Percentiles rank a stretch among this genome's conserved stretches.
Evolutionary conservation across 2,113 vertebrate species (phyloP).

Genomic region (Coturnix japonica): DNA sequence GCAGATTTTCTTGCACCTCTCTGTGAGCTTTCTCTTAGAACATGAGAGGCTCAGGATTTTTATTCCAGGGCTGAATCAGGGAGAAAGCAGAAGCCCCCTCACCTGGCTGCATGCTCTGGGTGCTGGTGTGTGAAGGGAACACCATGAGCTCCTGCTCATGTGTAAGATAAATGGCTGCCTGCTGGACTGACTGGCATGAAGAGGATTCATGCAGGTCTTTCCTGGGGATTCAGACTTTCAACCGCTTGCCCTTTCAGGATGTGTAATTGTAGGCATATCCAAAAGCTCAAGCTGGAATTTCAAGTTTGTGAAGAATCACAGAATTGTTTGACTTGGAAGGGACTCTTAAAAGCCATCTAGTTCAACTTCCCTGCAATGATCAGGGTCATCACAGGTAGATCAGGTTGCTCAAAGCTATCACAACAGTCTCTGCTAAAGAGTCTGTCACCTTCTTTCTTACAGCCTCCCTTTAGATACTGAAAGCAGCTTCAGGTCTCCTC

Average conservation of each 20-base stretch:
- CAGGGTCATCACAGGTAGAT: too few relatives aligned
- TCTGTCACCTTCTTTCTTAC: too few relatives aligned
- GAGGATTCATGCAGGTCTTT: neutral
- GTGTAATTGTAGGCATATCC: neutral
- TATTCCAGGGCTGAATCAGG: fast-evolving
- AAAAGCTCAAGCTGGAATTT: neutral
- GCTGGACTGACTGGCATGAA: fast-evolving
- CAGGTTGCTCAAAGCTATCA: too few relatives aligned
- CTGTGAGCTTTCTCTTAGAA: neutral
- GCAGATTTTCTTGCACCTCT: neutral
- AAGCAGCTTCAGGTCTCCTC: too few relatives aligned
- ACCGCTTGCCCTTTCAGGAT: neutral
- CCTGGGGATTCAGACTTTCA: neutral
- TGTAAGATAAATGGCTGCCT: neutral
- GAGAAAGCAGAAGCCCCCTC: neutral
- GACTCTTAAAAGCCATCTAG: too few relatives aligned
- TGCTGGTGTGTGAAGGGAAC: neutral
- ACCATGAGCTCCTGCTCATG: fast-evolving
- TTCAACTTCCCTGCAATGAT: too few relatives aligned
- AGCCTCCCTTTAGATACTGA: too few relatives aligned
- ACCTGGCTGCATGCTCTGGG: fast-evolving
- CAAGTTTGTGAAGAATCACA: neutral
- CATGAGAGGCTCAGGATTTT: neutral
- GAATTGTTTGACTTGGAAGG: too few relatives aligned
- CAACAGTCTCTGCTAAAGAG: too few relatives aligned